These are phyloP conservation scores for Meloidogyne exigua DNA, from an alignment of 1,140 invertebrate species.

Conservation along the genomic window DNA sequence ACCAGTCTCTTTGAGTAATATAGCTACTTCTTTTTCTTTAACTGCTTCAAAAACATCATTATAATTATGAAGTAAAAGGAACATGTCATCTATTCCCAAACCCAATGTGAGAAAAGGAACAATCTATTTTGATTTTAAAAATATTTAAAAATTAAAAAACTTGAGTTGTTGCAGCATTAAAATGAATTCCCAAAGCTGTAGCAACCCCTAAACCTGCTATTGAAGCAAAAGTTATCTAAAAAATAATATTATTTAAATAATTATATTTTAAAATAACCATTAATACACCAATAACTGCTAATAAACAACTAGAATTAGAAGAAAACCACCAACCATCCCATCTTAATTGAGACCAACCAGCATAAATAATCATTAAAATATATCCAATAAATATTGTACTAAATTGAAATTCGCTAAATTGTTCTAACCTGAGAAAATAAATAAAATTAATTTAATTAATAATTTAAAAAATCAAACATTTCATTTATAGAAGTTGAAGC, in stretches of 20 bases:
- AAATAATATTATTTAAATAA: background rate
- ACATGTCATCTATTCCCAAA: slow-evolving; percentile 88
- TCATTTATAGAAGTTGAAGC: slow-evolving; percentile 86
- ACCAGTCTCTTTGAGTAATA: slow-evolving; percentile 63
- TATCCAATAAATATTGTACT: slow-evolving; percentile 82
- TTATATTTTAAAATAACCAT: background rate
- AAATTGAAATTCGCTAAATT: slow-evolving; percentile 71
- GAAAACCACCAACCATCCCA: slow-evolving; percentile 72
- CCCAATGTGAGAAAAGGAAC: slow-evolving; percentile 88
- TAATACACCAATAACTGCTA: slow-evolving; percentile 79
- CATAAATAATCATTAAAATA: slow-evolving; percentile 79
- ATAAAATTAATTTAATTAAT: slow-evolving; percentile 64
- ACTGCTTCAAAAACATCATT: slow-evolving; percentile 68
- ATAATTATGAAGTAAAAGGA: slow-evolving; percentile 83
- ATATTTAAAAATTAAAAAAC: slow-evolving; percentile 65
- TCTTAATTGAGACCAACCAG: slow-evolving; percentile 75
- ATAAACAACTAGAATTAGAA: slow-evolving; percentile 78
- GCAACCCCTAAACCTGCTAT: slow-evolving; percentile 89
- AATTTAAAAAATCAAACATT: slow-evolving; percentile 86
- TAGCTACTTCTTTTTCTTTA: slow-evolving; percentile 63
- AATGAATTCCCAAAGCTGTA: slow-evolving; percentile 86
- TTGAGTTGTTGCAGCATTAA: slow-evolving; percentile 93
- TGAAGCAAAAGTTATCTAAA: slow-evolving; percentile 72
- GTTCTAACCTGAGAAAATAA: background rate
- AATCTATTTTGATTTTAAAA: slow-evolving; percentile 67